Conservation (phyloP, 2,888 invertebrate species). For the Mythimna impura region DNA sequence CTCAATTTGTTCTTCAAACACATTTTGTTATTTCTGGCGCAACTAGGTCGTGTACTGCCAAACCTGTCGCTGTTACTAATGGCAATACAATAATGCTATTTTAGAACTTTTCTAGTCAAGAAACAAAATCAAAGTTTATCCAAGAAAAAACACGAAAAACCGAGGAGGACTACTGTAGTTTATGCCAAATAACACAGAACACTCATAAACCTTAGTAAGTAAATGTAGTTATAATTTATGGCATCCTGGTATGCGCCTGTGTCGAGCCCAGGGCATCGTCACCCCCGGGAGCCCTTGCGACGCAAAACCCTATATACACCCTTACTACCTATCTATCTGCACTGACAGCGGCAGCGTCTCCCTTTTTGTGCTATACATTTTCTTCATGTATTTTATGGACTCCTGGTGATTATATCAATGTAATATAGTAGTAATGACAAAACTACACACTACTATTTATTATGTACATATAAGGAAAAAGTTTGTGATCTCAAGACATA, state of each 20-base stretch:
- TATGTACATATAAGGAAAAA: too few species aligned
- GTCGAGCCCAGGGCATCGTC: slow-evolving; percentile 69
- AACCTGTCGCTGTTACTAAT: slow-evolving; percentile 18
- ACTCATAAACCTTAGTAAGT: slow-evolving; percentile 16
- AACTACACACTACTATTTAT: too few species aligned
- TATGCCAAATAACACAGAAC: background rate
- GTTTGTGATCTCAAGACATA: background rate
- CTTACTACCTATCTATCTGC: slow-evolving; percentile 50
- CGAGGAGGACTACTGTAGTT: background rate
- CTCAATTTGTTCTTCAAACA: slow-evolving; percentile 24
- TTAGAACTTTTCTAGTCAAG: slow-evolving; percentile 27
- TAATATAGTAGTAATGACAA: background rate
- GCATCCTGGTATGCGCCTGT: slow-evolving; percentile 65
- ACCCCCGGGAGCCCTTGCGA: slow-evolving; percentile 80
- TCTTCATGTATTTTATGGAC: slow-evolving; percentile 65
- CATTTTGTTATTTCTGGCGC: slow-evolving; percentile 23
- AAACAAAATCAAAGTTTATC: slow-evolving; percentile 26
- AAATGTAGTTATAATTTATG: slow-evolving; percentile 57
- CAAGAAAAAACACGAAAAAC: background rate
- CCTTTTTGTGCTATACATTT: slow-evolving; percentile 63
- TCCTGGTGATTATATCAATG: slow-evolving; percentile 58
- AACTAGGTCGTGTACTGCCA: slow-evolving; percentile 15
- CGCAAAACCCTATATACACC: slow-evolving; percentile 63
- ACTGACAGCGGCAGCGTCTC: slow-evolving; percentile 63
- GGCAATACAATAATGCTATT: slow-evolving; percentile 21